phyloP scores from a whole-genome alignment of 92 coral and sea anemone genomes.

The Blastomussa wellsi region DNA sequence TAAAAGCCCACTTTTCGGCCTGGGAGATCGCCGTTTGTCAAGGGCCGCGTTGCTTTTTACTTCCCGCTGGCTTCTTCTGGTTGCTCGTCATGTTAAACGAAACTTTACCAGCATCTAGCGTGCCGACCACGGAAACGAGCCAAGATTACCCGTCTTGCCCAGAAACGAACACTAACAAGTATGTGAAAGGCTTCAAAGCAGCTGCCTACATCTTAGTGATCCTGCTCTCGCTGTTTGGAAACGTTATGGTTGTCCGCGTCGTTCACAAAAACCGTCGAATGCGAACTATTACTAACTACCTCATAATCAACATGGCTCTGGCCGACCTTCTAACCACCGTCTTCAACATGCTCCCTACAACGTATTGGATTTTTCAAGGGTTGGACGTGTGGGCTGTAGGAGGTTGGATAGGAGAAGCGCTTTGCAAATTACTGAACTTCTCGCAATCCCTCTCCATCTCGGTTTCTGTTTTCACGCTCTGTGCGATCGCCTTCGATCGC shows the following conservation, averaged over 20 bases:
- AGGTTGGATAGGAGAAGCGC: slow-evolving; percentile 56
- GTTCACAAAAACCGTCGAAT: slow-evolving; percentile 60
- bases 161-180: slow-evolving; percentile 21
- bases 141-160: slow-evolving; percentile 27
- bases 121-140: neutral
- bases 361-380: slow-evolving; percentile 64
- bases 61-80: neutral
- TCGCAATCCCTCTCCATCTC: slow-evolving; percentile 62
- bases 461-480: slow-evolving; percentile 66
- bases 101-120: slow-evolving; percentile 14
- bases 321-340: slow-evolving; percentile 74
- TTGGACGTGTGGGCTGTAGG: slow-evolving; percentile 70
- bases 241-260: slow-evolving; percentile 67
- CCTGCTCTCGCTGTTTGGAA: slow-evolving; percentile 64
- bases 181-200: slow-evolving; percentile 55
- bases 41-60: slow-evolving; percentile 21
- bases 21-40: slow-evolving; percentile 12
- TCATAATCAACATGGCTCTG: slow-evolving; percentile 71
- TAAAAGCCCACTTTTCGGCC: slow-evolving; percentile 37
- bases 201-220: slow-evolving; percentile 57
- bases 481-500: slow-evolving; percentile 80
- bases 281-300: slow-evolving; percentile 78
- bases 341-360: slow-evolving; percentile 78
- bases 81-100: slow-evolving; percentile 34
- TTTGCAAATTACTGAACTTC: slow-evolving; percentile 70